Conservation (phyloP, 2,888 invertebrate species). For the Acanthacorydalis orientalis region DNA sequence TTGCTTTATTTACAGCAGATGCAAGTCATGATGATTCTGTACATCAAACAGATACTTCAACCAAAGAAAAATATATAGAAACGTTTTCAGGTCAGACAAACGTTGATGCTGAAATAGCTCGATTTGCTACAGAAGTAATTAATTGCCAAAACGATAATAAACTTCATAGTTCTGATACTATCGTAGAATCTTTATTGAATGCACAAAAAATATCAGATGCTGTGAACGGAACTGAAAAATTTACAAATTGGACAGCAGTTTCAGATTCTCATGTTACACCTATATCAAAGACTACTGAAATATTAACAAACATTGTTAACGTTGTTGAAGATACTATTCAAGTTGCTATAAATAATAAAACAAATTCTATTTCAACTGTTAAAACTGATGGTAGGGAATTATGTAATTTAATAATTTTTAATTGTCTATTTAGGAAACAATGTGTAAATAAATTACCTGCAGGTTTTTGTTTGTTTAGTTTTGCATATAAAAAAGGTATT, state of each 20-base stretch:
- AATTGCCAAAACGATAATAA: not conserved
- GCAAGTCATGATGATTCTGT: not conserved
- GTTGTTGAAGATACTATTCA: slow-evolving; percentile 2
- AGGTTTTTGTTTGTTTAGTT: too few relatives aligned
- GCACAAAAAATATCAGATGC: not conserved
- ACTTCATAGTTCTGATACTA: not conserved
- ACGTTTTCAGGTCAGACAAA: slow-evolving; percentile 5
- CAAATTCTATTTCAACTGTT: not conserved
- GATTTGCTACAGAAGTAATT: not conserved
- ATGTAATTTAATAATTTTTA: too few relatives aligned
- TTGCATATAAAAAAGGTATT: too few relatives aligned
- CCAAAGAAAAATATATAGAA: not conserved
- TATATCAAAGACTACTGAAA: slow-evolving; percentile 4
- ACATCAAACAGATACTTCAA: not conserved
- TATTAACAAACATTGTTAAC: slow-evolving; percentile 4
- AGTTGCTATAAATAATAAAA: slow-evolving; percentile 1
- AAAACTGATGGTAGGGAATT: too few relatives aligned
- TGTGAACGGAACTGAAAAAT: not conserved
- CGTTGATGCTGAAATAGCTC: not conserved
- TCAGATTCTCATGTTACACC: slow-evolving; percentile 3
- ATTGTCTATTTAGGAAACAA: too few relatives aligned
- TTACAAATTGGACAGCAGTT: slow-evolving; percentile 1
- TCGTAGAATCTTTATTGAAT: not conserved
- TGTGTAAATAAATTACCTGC: too few relatives aligned
- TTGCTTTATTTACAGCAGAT: too few relatives aligned